Evolutionary conservation across 2,797 vertebrate species (phyloP).

Genomic region (Sternotherus odoratus): DNA sequence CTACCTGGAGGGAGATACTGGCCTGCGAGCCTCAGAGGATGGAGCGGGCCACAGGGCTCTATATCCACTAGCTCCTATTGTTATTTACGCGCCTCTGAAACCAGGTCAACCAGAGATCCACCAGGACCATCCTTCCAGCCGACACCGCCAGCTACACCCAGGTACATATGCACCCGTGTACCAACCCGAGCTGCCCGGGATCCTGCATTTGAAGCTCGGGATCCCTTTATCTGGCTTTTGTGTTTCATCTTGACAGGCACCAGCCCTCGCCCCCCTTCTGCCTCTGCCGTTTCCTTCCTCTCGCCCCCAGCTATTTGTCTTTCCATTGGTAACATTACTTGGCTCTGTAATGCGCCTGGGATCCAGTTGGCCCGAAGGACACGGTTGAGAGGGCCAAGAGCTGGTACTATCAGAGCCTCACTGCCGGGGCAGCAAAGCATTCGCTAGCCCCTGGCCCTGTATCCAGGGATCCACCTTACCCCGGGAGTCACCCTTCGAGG

Average conservation of each 20-base stretch:
- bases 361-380: background rate
- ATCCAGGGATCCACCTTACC: background rate
- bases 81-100: background rate
- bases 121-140: background rate
- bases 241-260: background rate
- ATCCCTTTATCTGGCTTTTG: background rate
- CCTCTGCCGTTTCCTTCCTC: background rate
- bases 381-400: background rate
- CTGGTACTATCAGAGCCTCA: background rate
- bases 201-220: background rate
- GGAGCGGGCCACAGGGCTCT: background rate
- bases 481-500: background rate
- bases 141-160: background rate
- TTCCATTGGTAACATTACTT: background rate
- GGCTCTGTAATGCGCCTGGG: background rate
- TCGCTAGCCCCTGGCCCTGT: background rate
- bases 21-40: background rate
- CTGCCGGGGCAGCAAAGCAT: background rate
- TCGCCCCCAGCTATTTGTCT: background rate
- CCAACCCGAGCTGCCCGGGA: background rate
- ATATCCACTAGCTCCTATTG: background rate
- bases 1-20: background rate
- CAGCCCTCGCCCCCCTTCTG: background rate
- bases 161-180: background rate
- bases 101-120: background rate